phyloP scores from a whole-genome alignment of 2,113 vertebrate genomes.

The Myodes glareolus region DNA sequence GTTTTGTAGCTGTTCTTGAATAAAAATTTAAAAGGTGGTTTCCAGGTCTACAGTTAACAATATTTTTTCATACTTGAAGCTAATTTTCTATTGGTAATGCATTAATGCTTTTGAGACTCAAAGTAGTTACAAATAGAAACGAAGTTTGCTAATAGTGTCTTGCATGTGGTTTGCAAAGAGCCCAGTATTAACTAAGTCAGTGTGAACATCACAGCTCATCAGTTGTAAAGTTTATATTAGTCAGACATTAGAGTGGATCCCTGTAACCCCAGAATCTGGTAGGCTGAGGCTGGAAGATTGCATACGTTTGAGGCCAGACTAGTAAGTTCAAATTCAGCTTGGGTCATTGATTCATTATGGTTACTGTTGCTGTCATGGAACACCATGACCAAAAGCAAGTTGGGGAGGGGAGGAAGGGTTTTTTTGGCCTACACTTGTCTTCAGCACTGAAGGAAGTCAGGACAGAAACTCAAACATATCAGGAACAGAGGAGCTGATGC shows the following conservation, averaged over 20 bases:
- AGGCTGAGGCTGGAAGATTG: not conserved
- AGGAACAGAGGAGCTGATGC: not conserved
- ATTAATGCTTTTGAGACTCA: not conserved
- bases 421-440: not conserved
- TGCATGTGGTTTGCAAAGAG: not conserved
- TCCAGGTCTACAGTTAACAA: not conserved
- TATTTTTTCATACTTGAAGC: not conserved
- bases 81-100: not conserved
- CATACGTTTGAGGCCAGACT: not conserved
- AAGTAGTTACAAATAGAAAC: not conserved
- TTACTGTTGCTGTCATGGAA: not conserved
- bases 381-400: not conserved
- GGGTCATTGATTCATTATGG: not conserved
- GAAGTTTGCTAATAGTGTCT: not conserved
- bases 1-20: not conserved
- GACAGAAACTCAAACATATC: not conserved
- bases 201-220: not conserved
- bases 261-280: not conserved
- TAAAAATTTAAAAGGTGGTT: not conserved
- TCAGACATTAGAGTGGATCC: not conserved
- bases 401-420: not conserved
- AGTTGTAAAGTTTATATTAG: not conserved
- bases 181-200: not conserved
- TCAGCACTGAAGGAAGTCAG: not conserved
- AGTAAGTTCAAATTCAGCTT: not conserved